These are phyloP conservation scores for Oenanthe melanoleuca DNA, from an alignment of 2,113 vertebrate species.

Conservation along the genomic window DNA sequence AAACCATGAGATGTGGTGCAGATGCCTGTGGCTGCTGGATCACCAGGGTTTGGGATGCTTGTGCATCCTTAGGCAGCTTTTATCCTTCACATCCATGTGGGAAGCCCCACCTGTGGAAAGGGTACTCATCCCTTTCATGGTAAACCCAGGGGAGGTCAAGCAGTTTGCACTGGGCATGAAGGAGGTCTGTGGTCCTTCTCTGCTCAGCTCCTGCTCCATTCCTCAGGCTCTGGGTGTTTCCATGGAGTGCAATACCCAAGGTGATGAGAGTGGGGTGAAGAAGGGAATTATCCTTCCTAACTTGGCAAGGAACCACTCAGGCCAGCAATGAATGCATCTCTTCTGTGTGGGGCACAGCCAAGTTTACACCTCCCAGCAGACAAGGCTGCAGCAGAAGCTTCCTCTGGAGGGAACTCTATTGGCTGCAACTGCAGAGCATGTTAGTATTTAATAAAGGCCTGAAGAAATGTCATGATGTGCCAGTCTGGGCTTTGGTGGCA, in stretches of 20 bases:
- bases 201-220: accelerated
- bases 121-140: accelerated
- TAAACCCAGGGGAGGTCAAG: not conserved
- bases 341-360: not conserved
- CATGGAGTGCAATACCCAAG: accelerated
- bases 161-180: accelerated
- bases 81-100: not conserved
- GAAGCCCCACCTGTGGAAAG: not conserved
- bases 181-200: not conserved
- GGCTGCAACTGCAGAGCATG: not conserved
- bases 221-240: not conserved
- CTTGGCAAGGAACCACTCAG: accelerated
- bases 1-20: not conserved
- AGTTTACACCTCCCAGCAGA: not conserved
- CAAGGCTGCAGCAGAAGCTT: not conserved
- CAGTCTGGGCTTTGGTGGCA: not conserved
- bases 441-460: not conserved
- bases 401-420: not conserved
- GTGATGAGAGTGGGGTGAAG: not conserved
- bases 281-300: not conserved
- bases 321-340: not conserved
- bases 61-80: not conserved
- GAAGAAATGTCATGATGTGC: not conserved
- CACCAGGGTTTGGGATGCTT: not conserved
- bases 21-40: not conserved